Evolutionary conservation across 2,113 vertebrate species (phyloP).

Genomic region (Eleginops maclovinus): DNA sequence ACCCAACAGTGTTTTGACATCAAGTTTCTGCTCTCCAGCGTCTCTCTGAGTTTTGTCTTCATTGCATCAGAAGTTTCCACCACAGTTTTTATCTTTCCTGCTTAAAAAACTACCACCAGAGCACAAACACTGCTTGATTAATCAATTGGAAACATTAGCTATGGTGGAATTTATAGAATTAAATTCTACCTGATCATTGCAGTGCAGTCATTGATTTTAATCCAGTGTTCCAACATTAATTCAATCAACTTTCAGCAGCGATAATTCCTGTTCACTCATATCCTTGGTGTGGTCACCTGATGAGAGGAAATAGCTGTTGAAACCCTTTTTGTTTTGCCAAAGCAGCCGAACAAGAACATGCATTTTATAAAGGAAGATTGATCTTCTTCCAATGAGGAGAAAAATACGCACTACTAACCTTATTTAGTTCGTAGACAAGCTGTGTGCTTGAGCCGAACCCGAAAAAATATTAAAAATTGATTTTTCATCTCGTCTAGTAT

Average conservation of each 20-base stretch:
- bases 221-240: slow-evolving; percentile 58
- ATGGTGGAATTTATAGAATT: slow-evolving; percentile 56
- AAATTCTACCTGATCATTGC: slow-evolving; percentile 46
- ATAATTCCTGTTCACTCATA: slow-evolving; percentile 52
- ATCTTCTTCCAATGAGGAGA: slow-evolving; percentile 56
- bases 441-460: slow-evolving; percentile 20
- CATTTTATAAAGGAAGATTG: slow-evolving; percentile 59
- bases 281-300: slow-evolving; percentile 29
- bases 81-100: slow-evolving; percentile 42
- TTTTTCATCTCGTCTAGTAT: slow-evolving; percentile 60
- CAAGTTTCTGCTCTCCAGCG: too few species aligned
- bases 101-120: slow-evolving; percentile 50
- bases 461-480: slow-evolving; percentile 75
- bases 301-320: slow-evolving; percentile 33
- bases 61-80: too few species aligned
- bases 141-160: slow-evolving; percentile 51
- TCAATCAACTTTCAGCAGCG: slow-evolving; percentile 50
- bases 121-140: slow-evolving; percentile 60
- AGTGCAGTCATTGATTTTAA: slow-evolving; percentile 67
- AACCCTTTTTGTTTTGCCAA: slow-evolving; percentile 31
- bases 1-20: too few species aligned
- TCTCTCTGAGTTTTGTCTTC: too few species aligned
- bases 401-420: slow-evolving; percentile 55
- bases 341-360: slow-evolving; percentile 42
- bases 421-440: slow-evolving; percentile 58